A percentile compares a stretch with the other conserved stretches of the same genome.
Conservation (phyloP, 2,113 vertebrate species). For the Mus spicilegus region DNA sequence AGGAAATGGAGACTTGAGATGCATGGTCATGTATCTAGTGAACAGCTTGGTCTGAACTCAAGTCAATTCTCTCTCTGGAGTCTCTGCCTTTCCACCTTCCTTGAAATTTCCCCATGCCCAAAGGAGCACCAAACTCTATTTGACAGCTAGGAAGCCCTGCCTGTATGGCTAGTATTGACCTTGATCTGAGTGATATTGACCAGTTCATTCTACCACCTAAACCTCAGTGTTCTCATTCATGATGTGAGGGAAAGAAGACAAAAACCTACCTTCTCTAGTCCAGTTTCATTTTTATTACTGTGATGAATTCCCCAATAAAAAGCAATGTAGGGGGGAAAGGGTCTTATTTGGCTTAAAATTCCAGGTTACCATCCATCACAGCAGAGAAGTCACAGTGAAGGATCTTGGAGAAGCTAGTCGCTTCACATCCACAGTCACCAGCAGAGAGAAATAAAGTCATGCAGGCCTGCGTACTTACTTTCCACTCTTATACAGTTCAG, state of each 20-base stretch:
- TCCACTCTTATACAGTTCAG: neutral
- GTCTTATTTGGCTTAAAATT: neutral
- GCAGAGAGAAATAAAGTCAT: neutral
- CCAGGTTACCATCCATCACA: neutral
- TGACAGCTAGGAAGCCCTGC: neutral
- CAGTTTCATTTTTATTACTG: neutral
- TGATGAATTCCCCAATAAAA: neutral
- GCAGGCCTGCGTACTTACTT: neutral
- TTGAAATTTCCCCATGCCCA: neutral
- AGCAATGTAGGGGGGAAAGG: neutral
- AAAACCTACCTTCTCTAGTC: neutral
- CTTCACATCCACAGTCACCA: neutral
- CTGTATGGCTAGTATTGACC: neutral
- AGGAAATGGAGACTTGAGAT: neutral
- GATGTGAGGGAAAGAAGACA: neutral
- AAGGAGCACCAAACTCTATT: neutral
- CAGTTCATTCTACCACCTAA: neutral
- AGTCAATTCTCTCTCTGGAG: neutral
- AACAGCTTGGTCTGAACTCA: neutral
- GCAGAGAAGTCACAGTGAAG: neutral
- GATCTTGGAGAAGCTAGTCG: neutral
- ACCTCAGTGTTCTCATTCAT: neutral
- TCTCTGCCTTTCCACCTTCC: neutral
- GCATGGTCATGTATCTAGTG: neutral
- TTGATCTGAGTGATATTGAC: neutral